Evolutionary conservation across 2,888 invertebrate genomes (phyloP).

Genomic region (Desoria tigrina): DNA sequence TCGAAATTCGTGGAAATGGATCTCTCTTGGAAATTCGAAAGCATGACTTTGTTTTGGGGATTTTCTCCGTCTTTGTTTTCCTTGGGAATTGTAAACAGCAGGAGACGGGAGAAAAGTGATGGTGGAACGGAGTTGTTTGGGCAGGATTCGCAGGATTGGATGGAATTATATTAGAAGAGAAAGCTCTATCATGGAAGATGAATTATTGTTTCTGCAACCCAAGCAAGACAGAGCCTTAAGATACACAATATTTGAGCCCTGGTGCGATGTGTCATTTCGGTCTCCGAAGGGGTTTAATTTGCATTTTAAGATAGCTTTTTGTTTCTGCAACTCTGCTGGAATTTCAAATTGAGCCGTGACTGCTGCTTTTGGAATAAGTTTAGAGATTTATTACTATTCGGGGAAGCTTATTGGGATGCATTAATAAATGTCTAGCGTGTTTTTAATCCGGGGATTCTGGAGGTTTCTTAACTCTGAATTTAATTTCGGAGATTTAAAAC

Average conservation of each 20-base stretch:
- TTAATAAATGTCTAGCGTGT: too few relatives aligned
- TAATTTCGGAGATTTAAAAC: too few relatives aligned
- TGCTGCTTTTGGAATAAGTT: not conserved
- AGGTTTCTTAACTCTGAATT: too few relatives aligned
- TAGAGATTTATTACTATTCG: too few relatives aligned
- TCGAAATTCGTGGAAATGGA: slow-evolving; percentile 41
- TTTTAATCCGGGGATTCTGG: too few relatives aligned
- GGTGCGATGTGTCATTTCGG: too few relatives aligned
- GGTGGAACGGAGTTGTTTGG: too few relatives aligned
- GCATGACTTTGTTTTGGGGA: slow-evolving; percentile 20
- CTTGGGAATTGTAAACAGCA: not conserved
- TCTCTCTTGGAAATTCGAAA: slow-evolving; percentile 32
- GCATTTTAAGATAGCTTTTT: not conserved
- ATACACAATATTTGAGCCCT: too few relatives aligned
- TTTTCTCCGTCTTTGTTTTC: slow-evolving; percentile 23
- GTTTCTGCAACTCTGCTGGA: not conserved
- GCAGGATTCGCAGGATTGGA: not conserved
- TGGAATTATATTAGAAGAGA: too few relatives aligned
- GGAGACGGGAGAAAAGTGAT: too few relatives aligned
- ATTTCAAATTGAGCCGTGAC: not conserved
- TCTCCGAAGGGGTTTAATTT: too few relatives aligned
- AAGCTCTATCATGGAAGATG: not conserved
- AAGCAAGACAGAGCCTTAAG: slow-evolving; percentile 2
- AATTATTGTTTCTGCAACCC: slow-evolving; percentile 9
- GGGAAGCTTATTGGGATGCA: too few relatives aligned